These are phyloP conservation scores for Musca vetustissima DNA, from an alignment of 1,140 invertebrate species.

Conservation along the genomic window DNA sequence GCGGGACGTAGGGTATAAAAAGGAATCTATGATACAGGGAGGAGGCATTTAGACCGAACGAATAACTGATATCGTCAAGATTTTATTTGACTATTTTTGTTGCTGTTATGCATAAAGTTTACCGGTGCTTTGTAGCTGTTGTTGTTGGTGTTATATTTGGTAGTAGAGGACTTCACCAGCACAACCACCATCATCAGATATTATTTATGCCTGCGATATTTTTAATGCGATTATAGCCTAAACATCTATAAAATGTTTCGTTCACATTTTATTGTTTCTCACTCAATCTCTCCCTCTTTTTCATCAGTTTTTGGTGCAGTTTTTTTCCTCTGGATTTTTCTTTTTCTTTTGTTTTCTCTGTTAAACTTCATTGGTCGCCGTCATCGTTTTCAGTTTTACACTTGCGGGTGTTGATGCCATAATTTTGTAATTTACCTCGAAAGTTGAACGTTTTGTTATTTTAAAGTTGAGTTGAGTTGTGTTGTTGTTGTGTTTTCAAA, in stretches of 20 bases:
- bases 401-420: slow-evolving; percentile 18
- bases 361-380: background rate
- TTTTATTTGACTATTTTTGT: slow-evolving; percentile 4
- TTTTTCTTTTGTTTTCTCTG: background rate
- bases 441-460: background rate
- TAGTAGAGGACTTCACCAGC: slow-evolving; percentile 11
- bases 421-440: slow-evolving; percentile 16
- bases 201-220: slow-evolving; percentile 22
- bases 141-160: background rate
- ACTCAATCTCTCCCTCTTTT: background rate
- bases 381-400: slow-evolving; percentile 13
- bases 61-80: no score
- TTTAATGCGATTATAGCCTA: slow-evolving; percentile 22
- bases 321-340: background rate
- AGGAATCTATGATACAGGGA: no score
- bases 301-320: slow-evolving; percentile 12
- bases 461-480: no score
- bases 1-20: no score
- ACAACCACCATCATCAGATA: slow-evolving; percentile 6
- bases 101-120: background rate
- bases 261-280: background rate
- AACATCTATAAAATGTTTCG: slow-evolving; percentile 19
- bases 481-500: no score
- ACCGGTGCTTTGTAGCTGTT: background rate
- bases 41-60: no score